phyloP scores from a whole-genome alignment of 2,888 invertebrate genomes.

The Unio delphinus region DNA sequence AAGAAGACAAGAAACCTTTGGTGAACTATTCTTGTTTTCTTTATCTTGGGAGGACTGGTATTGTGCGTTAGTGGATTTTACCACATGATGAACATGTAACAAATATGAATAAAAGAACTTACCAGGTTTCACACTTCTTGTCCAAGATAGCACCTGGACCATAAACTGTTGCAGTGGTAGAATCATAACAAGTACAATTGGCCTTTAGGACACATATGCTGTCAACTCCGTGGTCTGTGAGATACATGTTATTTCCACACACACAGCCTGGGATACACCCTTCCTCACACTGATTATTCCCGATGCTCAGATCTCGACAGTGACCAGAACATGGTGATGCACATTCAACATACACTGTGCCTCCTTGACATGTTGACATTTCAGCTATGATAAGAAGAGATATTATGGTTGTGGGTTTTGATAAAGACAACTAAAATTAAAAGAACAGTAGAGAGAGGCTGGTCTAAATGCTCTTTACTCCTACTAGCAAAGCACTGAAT shows the following conservation, averaged over 20 bases:
- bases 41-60: no score
- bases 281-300: conserved; percentile 22
- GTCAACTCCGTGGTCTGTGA: conserved; percentile 14
- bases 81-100: background rate
- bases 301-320: conserved; percentile 26
- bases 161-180: conserved; percentile 10
- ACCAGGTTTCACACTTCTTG: conserved; percentile 30
- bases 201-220: conserved; percentile 19
- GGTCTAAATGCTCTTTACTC: no score
- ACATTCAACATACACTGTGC: conserved; percentile 17
- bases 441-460: no score
- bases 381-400: no score
- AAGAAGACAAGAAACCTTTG: no score
- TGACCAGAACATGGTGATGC: conserved; percentile 18
- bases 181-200: conserved; percentile 37
- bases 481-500: no score
- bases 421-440: no score
- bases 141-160: conserved; percentile 14
- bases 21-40: no score
- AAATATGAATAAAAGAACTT: conserved; percentile 1
- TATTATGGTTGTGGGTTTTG: no score
- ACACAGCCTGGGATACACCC: conserved; percentile 32
- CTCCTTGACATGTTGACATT: background rate
- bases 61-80: background rate
- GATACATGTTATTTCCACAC: conserved; percentile 18